phyloP scores from a whole-genome alignment of 2,797 vertebrate species.

The Falco naumanni region DNA sequence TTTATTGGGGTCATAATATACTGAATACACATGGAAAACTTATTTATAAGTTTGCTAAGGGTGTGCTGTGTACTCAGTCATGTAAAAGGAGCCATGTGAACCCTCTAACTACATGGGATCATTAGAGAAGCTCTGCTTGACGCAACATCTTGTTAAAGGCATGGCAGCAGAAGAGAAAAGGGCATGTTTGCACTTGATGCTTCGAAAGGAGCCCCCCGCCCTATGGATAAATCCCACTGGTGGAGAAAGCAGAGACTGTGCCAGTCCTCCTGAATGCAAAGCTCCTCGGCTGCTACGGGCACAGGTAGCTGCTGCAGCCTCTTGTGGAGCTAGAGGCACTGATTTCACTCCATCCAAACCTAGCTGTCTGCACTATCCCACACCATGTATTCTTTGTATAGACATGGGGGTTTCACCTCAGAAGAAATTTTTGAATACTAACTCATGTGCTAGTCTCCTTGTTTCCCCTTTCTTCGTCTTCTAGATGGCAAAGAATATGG shows the following conservation, averaged over 20 bases:
- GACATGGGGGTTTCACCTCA: not conserved
- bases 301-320: not conserved
- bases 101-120: not conserved
- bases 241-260: not conserved
- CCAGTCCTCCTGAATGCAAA: not conserved
- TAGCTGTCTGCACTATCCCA: not conserved
- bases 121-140: not conserved
- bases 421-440: not conserved
- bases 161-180: not conserved
- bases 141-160: not conserved
- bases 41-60: constrained; percentile 25
- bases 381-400: accelerated
- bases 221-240: not conserved
- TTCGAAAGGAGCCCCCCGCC: not conserved
- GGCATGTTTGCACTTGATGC: not conserved
- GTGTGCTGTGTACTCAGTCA: constrained; percentile 21
- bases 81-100: constrained; percentile 10
- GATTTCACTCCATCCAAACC: not conserved
- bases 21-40: not conserved
- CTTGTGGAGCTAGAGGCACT: not conserved
- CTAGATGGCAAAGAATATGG: not conserved
- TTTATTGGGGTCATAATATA: not conserved
- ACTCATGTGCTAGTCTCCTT: not conserved
- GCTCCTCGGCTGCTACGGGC: not conserved
- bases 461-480: not conserved